phyloP scores from a whole-genome alignment of 2,797 vertebrate species.

The Ceyx erithaca region DNA sequence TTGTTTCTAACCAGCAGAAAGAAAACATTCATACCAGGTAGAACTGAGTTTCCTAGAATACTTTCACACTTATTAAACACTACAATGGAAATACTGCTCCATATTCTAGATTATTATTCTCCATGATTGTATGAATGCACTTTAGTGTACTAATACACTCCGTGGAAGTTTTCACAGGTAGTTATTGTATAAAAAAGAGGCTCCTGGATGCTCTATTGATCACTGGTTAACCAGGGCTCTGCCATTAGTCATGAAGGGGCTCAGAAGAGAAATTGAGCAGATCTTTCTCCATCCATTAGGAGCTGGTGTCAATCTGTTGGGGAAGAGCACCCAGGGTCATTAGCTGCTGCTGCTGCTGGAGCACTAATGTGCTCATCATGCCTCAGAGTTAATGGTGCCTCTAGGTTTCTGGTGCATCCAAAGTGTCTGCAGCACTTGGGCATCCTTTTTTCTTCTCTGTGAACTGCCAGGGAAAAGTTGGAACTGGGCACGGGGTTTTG shows the following conservation, averaged over 20 bases:
- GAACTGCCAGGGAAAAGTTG: background rate
- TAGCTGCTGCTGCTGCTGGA: background rate
- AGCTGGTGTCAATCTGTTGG: background rate
- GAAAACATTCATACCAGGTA: background rate
- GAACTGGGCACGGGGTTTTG: background rate
- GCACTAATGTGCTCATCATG: conserved; percentile 1
- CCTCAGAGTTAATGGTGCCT: conserved; percentile 28
- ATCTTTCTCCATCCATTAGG: background rate
- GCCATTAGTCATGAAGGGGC: conserved; percentile 26
- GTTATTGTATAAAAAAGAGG: background rate
- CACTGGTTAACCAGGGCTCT: background rate
- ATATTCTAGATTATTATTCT: too few relatives aligned
- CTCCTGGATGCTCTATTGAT: conserved; percentile 13
- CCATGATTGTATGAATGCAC: too few relatives aligned
- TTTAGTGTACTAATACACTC: too few relatives aligned
- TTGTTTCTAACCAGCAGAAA: background rate
- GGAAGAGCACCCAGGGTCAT: background rate
- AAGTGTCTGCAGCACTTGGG: background rate
- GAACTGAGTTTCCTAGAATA: background rate
- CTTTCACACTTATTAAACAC: background rate
- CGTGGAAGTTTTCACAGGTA: background rate
- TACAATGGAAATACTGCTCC: background rate
- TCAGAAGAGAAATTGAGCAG: conserved; percentile 33
- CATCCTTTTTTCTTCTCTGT: background rate
- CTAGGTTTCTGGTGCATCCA: background rate